Conservation (phyloP, 2,888 invertebrate genomes). For the Frankliniella fusca region DNA sequence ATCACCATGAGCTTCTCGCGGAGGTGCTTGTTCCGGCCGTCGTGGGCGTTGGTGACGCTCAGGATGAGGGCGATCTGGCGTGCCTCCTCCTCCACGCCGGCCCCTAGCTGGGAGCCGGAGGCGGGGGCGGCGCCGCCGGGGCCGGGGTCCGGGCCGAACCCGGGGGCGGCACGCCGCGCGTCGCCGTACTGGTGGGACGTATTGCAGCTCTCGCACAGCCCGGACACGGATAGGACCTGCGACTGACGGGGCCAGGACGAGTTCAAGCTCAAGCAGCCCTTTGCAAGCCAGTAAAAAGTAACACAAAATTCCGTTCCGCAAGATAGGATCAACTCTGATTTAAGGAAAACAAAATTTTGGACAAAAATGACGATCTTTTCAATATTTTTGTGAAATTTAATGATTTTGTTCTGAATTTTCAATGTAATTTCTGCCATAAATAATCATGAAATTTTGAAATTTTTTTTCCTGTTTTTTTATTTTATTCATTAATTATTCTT, state of each 20-base stretch:
- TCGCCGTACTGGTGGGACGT: neutral
- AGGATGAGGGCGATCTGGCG: constrained; percentile 22
- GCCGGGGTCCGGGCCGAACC: neutral
- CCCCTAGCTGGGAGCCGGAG: neutral
- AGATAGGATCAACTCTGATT: no score
- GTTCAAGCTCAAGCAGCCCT: no score
- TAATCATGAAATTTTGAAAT: no score
- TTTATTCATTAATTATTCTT: no score
- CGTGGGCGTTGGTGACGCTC: constrained; percentile 18
- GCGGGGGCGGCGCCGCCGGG: neutral
- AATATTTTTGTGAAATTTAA: no score
- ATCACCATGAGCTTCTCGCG: constrained; percentile 11
- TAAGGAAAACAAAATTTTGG: no score
- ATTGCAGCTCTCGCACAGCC: constrained; percentile 7
- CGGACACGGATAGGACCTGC: neutral
- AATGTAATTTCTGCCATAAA: no score
- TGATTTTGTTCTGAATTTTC: no score
- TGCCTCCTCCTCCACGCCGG: constrained; percentile 8
- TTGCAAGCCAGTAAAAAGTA: no score
- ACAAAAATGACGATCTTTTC: no score
- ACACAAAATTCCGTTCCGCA: no score
- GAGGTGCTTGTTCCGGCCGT: constrained; percentile 5
- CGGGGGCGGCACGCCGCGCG: neutral
- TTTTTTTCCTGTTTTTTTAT: no score
- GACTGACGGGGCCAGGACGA: neutral